Evolutionary conservation across 2,888 invertebrate species (phyloP).

Genomic region (Eupithecia abbreviata): DNA sequence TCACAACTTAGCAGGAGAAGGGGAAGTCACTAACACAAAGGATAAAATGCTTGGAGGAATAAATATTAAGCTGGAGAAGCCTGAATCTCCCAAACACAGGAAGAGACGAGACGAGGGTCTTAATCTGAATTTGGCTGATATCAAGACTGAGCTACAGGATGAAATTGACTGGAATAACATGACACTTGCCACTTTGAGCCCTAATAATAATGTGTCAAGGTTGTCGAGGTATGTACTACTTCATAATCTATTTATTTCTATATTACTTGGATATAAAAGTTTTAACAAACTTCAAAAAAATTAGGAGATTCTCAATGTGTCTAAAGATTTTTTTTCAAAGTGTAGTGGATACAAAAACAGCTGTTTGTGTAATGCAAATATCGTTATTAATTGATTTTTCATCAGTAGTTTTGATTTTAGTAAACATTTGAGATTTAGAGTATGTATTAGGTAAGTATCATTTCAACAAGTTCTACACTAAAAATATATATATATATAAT

Average conservation of each 20-base stretch:
- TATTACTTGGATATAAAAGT: background rate
- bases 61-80: slow-evolving; percentile 72
- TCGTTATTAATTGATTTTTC: background rate
- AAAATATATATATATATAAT: too few relatives aligned
- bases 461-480: background rate
- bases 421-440: too few relatives aligned
- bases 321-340: background rate
- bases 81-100: slow-evolving; percentile 53
- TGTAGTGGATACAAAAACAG: background rate
- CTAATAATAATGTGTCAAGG: slow-evolving; percentile 69
- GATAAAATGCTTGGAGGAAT: slow-evolving; percentile 78
- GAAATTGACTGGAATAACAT: slow-evolving; percentile 79
- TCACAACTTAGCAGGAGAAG: slow-evolving; percentile 55
- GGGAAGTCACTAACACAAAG: slow-evolving; percentile 56
- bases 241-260: background rate
- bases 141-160: slow-evolving; percentile 80
- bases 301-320: background rate
- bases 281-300: background rate
- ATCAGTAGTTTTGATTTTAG: background rate
- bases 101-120: slow-evolving; percentile 62
- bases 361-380: background rate
- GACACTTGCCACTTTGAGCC: slow-evolving; percentile 76
- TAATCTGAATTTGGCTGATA: slow-evolving; percentile 67
- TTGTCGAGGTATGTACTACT: slow-evolving; percentile 72
- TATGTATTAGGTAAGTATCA: background rate